Percentiles rank a stretch among this genome's conserved stretches.
phyloP scores from a whole-genome alignment of 2,888 invertebrate species.

The Iselma pallidipennis region DNA sequence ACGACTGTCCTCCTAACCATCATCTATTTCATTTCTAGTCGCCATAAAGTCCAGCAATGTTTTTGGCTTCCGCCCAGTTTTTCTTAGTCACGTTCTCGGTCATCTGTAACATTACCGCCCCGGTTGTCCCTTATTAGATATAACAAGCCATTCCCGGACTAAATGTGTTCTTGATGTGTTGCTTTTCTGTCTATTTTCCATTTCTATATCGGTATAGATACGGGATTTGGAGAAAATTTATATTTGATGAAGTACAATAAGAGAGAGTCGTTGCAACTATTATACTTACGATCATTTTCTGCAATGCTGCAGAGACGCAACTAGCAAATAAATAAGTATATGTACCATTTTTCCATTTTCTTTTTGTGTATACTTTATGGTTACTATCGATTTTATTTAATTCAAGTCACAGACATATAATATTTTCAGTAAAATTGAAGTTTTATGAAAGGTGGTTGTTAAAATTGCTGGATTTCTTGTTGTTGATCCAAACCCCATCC shows the following conservation, averaged over 20 bases:
- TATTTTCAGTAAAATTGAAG: too few species aligned
- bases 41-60: conserved; percentile 30
- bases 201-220: conserved; percentile 33
- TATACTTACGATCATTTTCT: too few species aligned
- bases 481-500: too few species aligned
- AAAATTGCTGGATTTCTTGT: too few species aligned
- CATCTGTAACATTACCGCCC: conserved; percentile 45
- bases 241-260: conserved; percentile 30
- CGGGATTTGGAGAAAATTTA: conserved; percentile 38
- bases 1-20: neutral
- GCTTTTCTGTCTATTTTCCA: conserved; percentile 32
- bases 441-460: too few species aligned
- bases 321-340: too few species aligned
- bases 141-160: conserved; percentile 45
- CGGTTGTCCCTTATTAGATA: conserved; percentile 46
- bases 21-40: too few species aligned
- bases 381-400: too few species aligned
- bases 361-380: too few species aligned
- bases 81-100: conserved; percentile 44
- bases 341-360: too few species aligned
- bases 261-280: conserved; percentile 10
- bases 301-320: too few species aligned
- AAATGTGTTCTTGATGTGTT: conserved; percentile 46
- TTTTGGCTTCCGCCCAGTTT: conserved; percentile 39
- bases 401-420: too few species aligned